Conservation (phyloP, 2,113 vertebrate genomes). For the Tauraco erythrolophus region DNA sequence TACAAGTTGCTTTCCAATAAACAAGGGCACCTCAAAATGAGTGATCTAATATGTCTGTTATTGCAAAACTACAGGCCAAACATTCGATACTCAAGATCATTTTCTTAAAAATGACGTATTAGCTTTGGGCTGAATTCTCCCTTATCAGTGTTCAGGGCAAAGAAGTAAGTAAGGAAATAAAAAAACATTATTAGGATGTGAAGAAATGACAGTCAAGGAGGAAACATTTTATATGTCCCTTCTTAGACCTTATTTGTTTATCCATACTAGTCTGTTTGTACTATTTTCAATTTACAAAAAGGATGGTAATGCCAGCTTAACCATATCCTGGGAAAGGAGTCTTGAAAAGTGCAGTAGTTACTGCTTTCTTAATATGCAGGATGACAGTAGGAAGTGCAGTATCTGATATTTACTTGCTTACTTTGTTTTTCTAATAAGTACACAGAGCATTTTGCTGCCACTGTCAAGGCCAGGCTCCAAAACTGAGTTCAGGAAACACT, state of each 20-base stretch:
- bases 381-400: not conserved
- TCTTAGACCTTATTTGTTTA: not conserved
- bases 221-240: not conserved
- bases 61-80: slow-evolving; percentile 5
- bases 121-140: not conserved
- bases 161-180: not conserved
- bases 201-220: not conserved
- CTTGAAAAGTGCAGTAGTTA: not conserved
- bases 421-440: not conserved
- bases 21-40: not conserved
- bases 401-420: not conserved
- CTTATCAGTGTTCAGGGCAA: not conserved
- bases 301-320: not conserved
- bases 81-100: not conserved
- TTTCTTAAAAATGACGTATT: not conserved
- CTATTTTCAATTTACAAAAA: not conserved
- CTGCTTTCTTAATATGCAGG: not conserved
- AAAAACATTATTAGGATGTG: not conserved
- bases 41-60: slow-evolving; percentile 43
- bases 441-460: not conserved
- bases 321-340: not conserved
- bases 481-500: not conserved
- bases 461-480: accelerated
- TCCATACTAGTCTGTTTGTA: not conserved
- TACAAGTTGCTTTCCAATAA: slow-evolving; percentile 27